Base-by-base conservation (phyloP, 2,113 vertebrate species). In the cat (Felis catus) region DNA sequence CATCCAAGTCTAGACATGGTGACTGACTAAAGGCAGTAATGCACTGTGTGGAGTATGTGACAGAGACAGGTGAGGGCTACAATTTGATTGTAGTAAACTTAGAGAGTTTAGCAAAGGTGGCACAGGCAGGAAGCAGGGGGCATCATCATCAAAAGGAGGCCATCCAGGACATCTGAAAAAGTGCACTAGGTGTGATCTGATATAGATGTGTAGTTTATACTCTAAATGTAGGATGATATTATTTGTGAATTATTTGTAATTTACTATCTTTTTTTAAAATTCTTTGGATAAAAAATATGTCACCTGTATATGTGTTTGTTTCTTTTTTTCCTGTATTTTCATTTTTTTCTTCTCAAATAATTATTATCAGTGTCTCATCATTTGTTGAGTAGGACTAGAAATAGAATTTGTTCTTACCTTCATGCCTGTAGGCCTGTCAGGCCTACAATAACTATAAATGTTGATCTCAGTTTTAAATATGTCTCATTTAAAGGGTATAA, bases 221-320 rank as follows among this genome's bases (percentile, higher is more conserved):
- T 73, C 79, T 93, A 94, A 90, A 73, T 27, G 16, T 36, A 65
- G 66, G n/a, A 36, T 65, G 31, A 39, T 29, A 29, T 89, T 53
- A 65, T 73, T 86, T 94, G 36, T 87, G 31, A 94, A 65, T 71
- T 91, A 85, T 53, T 90, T 91, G 33, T 48, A 73, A 55, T 96
- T 80, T 45, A 80, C 53, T 53, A 15, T 55, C 31, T 79, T 89
- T 76, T 90, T 4, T 85, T 73, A 80, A 3, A 48, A 74, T 66
- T 16, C 55, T 74, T 74, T 48, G 13, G 48, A 96, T 89, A 21
- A 25, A 74, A 51, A 89, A 55, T 66, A 82, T 68, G 36, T 39
- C 48, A 27, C 61, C 84, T 89, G 5, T 39, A 33, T 61, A 23
- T 89, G 9, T 65, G 48, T n/a, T 55, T 83, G 21, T 65, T 88